Percentiles rank a stretch among this genome's conserved stretches.
These are phyloP conservation scores for Nothobranchius furzeri DNA, from an alignment of 2,113 vertebrate genomes.

Conservation along the genomic window DNA sequence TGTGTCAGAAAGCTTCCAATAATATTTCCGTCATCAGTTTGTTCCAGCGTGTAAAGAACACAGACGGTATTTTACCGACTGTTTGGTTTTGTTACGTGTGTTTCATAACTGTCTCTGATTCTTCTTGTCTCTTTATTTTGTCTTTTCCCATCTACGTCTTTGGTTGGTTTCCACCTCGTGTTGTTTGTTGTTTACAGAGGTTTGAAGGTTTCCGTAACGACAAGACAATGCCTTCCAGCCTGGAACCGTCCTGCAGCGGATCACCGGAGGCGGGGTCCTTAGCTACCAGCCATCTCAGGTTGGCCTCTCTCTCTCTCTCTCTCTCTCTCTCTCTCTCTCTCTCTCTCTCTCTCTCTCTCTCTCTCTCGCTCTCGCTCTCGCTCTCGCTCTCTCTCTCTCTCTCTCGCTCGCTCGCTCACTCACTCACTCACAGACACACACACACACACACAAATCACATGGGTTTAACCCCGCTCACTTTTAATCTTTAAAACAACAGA, in stretches of 20 bases:
- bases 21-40: slow-evolving; percentile 1
- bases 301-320: slow-evolving; percentile 24
- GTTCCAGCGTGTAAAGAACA: slow-evolving; percentile 8
- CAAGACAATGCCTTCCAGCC: slow-evolving; percentile 91
- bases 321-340: too few species aligned
- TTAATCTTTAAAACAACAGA: not conserved
- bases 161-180: not conserved
- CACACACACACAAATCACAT: not conserved
- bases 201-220: slow-evolving; percentile 94
- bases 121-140: slow-evolving; percentile 29
- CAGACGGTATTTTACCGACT: not conserved
- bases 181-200: slow-evolving; percentile 78
- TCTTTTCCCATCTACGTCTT: slow-evolving; percentile 36
- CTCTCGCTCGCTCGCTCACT: too few species aligned
- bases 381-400: too few species aligned
- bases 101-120: not conserved
- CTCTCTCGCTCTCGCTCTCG: too few species aligned
- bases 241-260: slow-evolving; percentile 91
- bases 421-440: too few species aligned
- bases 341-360: too few species aligned
- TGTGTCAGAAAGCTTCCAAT: not conserved
- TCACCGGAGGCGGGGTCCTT: slow-evolving; percentile 77
- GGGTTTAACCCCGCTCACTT: not conserved
- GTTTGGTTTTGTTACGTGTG: slow-evolving; percentile 11
- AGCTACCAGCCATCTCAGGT: slow-evolving; percentile 92